Base-by-base conservation (phyloP, 2,888 invertebrate species). In the Heteromyza rotundicornis region DNA sequence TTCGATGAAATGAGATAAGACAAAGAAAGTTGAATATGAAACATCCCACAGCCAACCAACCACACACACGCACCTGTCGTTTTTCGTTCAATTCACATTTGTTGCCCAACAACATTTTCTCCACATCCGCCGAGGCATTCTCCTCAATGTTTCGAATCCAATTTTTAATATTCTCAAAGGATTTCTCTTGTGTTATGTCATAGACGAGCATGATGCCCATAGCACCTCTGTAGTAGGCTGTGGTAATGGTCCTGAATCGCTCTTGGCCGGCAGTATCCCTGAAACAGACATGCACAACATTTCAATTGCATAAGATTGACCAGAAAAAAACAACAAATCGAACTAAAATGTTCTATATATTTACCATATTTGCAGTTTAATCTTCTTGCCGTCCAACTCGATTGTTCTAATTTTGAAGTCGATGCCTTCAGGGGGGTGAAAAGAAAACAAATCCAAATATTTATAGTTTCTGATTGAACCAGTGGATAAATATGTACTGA, bases 181-280 rank as follows among this genome's bases (percentile, higher is more conserved):
- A 97, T 85, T 98, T 98, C 81, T 97, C 98, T 85, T 97, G 98
- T 75, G 98, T 98, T 72, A 99, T 98, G 85, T 99, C 99, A 84
- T 99, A 99, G 40, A 98, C 98, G 70, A 98, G 87, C 96, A 98
- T 97, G 72, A 99, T 99, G 65, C 99, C 99, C 98, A 99, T 99
- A 49, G 98, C 98, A 55, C 98, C 99, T 73, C 99, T 89, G 85
- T 99, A 99, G 83, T 99, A 99, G n/a, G 98, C 98, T 64, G 98
- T 99, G 59, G 98, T 99, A 74, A 99, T 99, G 67, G 98, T 99
- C 74, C 98, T 89, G 87, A 99, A 99, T 80, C 98, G 88, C 84
- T 99, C 99, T 84, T 99, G 98, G 1, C 99, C 98, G 47, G 98
- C 98, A 60, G 98, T 98, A 82, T 98, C 98, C 98, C 96, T n/a